Conservation (phyloP, 1,140 invertebrate genomes). For the Apocrypta bakeri region DNA sequence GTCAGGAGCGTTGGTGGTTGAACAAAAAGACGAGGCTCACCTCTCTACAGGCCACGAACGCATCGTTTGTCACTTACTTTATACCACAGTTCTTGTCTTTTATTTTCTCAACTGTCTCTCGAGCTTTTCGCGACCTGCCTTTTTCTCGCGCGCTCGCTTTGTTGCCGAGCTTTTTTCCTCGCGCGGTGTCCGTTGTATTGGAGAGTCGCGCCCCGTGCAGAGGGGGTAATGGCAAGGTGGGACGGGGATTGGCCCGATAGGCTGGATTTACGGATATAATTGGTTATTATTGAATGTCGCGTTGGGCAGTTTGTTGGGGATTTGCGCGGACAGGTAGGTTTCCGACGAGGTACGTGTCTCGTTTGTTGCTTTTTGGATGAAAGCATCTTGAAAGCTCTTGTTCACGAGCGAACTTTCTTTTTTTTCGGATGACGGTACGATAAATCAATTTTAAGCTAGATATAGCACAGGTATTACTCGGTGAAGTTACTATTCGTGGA, state of each 20-base stretch:
- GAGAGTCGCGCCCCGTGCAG: not conserved
- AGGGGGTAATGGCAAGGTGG: too few relatives aligned
- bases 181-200: not conserved
- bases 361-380: not conserved
- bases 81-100: not conserved
- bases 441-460: slow-evolving; percentile 45
- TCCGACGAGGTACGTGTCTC: not conserved
- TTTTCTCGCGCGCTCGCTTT: not conserved
- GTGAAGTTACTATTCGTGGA: not conserved
- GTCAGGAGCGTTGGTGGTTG: not conserved
- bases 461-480: slow-evolving; percentile 11
- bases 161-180: not conserved
- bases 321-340: not conserved
- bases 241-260: too few relatives aligned
- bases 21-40: not conserved
- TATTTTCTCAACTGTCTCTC: not conserved
- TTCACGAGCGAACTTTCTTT: not conserved
- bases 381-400: not conserved
- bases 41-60: slow-evolving; percentile 4
- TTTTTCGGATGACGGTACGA: not conserved
- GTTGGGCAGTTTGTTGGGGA: slow-evolving; percentile 9
- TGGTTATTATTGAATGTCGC: slow-evolving; percentile 30
- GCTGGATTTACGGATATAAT: not conserved
- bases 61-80: slow-evolving; percentile 40
- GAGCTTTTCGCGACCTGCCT: not conserved